phyloP scores from a whole-genome alignment of 2,113 vertebrate species.

The Aphelocoma coerulescens region DNA sequence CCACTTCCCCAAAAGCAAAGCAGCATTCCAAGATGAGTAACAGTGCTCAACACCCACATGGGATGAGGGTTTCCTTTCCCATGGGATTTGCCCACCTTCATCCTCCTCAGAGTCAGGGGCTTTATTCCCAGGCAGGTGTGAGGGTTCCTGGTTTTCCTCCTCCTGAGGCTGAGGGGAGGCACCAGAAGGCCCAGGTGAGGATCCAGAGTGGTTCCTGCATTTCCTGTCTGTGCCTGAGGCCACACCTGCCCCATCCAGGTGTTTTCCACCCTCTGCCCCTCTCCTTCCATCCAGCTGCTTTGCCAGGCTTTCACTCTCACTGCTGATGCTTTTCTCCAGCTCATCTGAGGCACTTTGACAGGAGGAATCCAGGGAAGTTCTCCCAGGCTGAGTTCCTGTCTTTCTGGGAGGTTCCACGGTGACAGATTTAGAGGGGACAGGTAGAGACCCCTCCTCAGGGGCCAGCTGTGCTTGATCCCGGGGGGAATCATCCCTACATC shows the following conservation, averaged over 20 bases:
- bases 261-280: neutral
- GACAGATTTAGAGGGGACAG: neutral
- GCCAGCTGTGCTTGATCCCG: accelerated
- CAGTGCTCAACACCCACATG: accelerated
- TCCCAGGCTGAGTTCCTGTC: accelerated
- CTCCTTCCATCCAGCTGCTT: neutral
- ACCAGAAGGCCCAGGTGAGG: neutral
- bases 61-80: neutral
- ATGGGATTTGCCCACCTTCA: conserved; percentile 38
- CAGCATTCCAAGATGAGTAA: no score
- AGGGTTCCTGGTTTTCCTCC: neutral
- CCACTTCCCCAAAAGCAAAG: neutral
- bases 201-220: neutral
- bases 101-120: neutral
- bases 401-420: accelerated
- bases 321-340: neutral
- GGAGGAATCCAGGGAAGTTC: neutral
- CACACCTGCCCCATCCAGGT: accelerated
- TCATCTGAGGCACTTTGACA: neutral
- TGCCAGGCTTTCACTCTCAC: neutral
- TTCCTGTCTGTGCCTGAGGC: neutral
- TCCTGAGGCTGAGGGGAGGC: neutral
- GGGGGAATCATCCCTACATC: accelerated
- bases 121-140: accelerated
- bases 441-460: neutral